Evolutionary conservation across 2,888 invertebrate genomes (phyloP).

Genomic region (Sericinus montela): DNA sequence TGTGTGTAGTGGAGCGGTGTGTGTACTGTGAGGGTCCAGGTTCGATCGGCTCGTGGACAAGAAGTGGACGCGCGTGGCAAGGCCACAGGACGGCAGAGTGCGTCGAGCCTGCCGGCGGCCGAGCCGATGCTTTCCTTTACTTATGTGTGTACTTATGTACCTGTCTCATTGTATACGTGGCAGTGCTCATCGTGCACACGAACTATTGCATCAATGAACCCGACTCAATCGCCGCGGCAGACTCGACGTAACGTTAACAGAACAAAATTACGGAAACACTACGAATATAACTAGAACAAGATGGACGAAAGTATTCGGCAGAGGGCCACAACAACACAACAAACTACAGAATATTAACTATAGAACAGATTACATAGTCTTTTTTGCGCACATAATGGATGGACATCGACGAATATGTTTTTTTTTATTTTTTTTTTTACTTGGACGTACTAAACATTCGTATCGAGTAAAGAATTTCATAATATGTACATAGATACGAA

Average conservation of each 20-base stretch:
- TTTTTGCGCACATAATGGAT: slow-evolving; percentile 74
- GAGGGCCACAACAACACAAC: slow-evolving; percentile 74
- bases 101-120: slow-evolving; percentile 18
- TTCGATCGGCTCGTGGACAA: slow-evolving; percentile 58
- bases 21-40: slow-evolving; percentile 21
- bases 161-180: no score
- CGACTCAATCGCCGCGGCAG: slow-evolving; percentile 25
- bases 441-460: slow-evolving; percentile 76
- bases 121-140: no score
- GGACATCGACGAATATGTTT: slow-evolving; percentile 67
- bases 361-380: slow-evolving; percentile 77
- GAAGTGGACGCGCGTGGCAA: slow-evolving; percentile 57
- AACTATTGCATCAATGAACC: slow-evolving; percentile 2
- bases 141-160: no score
- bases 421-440: slow-evolving; percentile 54
- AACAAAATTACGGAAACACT: slow-evolving; percentile 46
- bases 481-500: slow-evolving; percentile 49
- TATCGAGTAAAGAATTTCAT: slow-evolving; percentile 66
- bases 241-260: slow-evolving; percentile 38
- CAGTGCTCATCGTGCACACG: neutral
- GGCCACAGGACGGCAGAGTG: slow-evolving; percentile 57
- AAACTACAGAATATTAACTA: slow-evolving; percentile 54
- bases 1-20: neutral
- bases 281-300: slow-evolving; percentile 68
- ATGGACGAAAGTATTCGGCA: slow-evolving; percentile 73